Evolutionary conservation across 37 sponge, comb jelly and placozoan species (phyloP).

Genomic region (Mnemiopsis leidyi): DNA sequence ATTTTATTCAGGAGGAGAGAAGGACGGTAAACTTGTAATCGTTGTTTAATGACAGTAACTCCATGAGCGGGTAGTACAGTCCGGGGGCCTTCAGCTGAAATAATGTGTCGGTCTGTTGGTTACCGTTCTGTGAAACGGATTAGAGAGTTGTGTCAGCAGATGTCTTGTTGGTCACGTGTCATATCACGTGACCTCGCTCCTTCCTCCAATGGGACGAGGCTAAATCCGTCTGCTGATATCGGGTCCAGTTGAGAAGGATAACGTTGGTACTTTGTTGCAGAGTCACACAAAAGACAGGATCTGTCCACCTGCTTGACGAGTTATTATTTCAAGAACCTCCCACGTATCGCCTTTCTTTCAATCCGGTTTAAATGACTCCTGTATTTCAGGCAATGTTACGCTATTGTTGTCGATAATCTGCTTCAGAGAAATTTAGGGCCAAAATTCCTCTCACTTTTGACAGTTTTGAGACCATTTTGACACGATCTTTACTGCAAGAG

Average conservation of each 20-base stretch:
- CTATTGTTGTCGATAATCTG: no score
- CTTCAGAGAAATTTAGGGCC: no score
- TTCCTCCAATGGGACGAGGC: not conserved
- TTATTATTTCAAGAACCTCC: not conserved
- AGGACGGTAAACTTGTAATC: not conserved
- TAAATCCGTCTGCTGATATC: not conserved
- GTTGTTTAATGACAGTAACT: not conserved
- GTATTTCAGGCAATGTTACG: no score
- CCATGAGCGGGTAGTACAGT: no score
- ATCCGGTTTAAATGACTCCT: not conserved
- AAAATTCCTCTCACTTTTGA: no score
- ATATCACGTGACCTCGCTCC: not conserved
- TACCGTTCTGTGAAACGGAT: not conserved
- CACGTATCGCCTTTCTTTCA: not conserved
- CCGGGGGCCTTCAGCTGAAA: not conserved
- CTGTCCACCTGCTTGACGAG: not conserved
- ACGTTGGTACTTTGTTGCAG: not conserved
- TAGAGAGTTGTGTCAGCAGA: not conserved
- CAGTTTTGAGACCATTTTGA: no score
- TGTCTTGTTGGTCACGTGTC: not conserved
- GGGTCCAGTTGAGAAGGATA: not conserved
- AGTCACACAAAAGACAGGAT: not conserved
- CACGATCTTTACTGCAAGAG: no score
- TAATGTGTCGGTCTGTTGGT: no score
- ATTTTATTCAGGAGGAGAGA: no score